Base-by-base conservation (phyloP, 2,113 vertebrate genomes). In the Vidua chalybeata region DNA sequence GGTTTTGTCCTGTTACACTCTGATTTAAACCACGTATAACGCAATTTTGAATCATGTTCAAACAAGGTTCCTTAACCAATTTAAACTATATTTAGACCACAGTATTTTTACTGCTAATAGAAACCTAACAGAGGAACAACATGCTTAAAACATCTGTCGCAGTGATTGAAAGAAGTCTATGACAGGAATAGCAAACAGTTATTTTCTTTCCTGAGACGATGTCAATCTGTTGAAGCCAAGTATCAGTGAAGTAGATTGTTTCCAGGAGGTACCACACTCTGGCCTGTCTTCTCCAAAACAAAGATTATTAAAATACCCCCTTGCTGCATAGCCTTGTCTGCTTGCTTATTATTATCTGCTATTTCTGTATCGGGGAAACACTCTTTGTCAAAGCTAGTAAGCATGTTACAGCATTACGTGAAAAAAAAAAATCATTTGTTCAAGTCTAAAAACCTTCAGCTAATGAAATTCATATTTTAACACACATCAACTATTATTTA, bases 141-240 rank as follows among this genome's bases (percentile, higher is more conserved):
- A 91, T 63, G 72, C 82, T 81, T 93, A 48, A 67, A 96, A 95
- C 88, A 92, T 95, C 93, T 96, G 92, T 89, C 18, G 23, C 83
- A 73, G 88, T 89, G 92, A 96, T 39, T 95, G 96, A 95, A 95
- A 95, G 93, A 93, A 95, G 61, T 51, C 86, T 94, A 61, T 4
- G 64, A 87, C 68, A 94, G 82, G 90, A 96, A 97, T 49, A 94
- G 94, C 88, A 97, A 96, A 96, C 72, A 93, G 52, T 90, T 95
- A 92, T 95, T 97, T 97, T 95, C 88, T 89, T 81, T 81, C 78
- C 66, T 0, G 19, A 95, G 66, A 89, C 89, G 52, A 84, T 92
- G 83, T 93, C 96, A 96, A 58, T 84, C 92, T 90, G 43, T n/a
- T 62, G 41, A 95, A 92, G 80, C 49, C 54, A 95, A 83, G 54